Base-by-base conservation (phyloP, 2,888 invertebrate genomes). In the Ypsolopha sequella region DNA sequence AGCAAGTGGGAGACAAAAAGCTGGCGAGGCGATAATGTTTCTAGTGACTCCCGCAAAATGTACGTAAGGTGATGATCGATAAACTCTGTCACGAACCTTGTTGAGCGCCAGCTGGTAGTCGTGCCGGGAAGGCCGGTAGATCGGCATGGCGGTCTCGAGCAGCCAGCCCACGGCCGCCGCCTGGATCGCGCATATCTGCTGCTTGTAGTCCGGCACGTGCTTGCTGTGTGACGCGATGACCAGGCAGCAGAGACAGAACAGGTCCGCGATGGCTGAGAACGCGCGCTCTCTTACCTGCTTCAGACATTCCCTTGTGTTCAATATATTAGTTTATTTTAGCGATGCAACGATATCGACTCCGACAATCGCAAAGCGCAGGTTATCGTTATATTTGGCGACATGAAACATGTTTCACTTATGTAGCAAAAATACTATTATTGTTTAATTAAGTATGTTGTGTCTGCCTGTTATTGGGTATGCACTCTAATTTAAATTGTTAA, bases 151-250 rank as follows among this genome's bases (percentile, higher is more conserved):
- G 7, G 91, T 89, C 58, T 93, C 93, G 60, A 95, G 93, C 68
- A 98, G 85, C 98, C 98, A 98, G 62, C 91, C 91, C 0, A 97
- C 90, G 35, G 95, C 92, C 64, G 96, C 94, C 58, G 93, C 88
- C 78, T 98, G 97, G 59, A 98, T 93, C 64, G 90, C 7, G 48
- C 41, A 8, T 80, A 89, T 70, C 60, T 66, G 67, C 38, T 58
- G 63, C 55, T 71, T 70, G 57, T 85, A 86, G 52, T 87, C 82
- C 47, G 82, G 79, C 54, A 85, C 61, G 62, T 87, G 87, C 56
- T 75, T 80, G 58, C 85, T 77, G 70, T 89, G 89, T 7, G 75
- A 70, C 10, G 95, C 92, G 8, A 94, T 91, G 54, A 98, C 85
- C 62, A 96, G 89, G 88, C 96, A 93, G 66, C 94, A 94, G 63